Percentiles rank a stretch among this genome's conserved stretches.
These are phyloP conservation scores for Pygoscelis adeliae DNA, from an alignment of 2,113 vertebrate genomes.

Conservation along the genomic window DNA sequence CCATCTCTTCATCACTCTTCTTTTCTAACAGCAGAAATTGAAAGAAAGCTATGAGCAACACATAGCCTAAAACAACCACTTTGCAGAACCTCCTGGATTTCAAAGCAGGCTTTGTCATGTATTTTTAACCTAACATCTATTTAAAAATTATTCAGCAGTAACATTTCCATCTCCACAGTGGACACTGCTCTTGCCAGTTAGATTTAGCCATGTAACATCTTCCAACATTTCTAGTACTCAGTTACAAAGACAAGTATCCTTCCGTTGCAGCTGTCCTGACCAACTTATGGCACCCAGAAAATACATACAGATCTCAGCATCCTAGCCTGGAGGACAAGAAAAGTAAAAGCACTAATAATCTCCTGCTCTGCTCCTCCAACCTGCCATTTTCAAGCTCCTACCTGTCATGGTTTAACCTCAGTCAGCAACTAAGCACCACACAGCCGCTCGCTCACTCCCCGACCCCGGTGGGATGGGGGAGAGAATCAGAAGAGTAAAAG, in stretches of 20 bases:
- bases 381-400: neutral
- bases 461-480: no score
- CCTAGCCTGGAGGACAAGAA: neutral
- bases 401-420: no score
- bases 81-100: neutral
- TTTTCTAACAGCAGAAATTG: constrained; percentile 59
- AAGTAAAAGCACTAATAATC: neutral
- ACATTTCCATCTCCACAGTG: neutral
- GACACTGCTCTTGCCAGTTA: neutral
- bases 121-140: neutral
- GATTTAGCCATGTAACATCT: neutral
- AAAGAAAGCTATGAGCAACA: neutral
- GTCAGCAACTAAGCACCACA: no score
- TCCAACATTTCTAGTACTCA: neutral
- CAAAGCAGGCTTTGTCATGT: neutral
- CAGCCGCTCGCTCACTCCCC: no score
- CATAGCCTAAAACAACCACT: neutral
- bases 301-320: neutral
- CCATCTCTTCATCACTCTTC: constrained; percentile 53
- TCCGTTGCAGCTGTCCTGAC: neutral
- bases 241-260: neutral
- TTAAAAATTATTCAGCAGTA: neutral
- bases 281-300: neutral
- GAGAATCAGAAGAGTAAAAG: no score
- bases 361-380: neutral